phyloP scores from a whole-genome alignment of 1,140 invertebrate species.

The Gonatopus flavifemur region DNA sequence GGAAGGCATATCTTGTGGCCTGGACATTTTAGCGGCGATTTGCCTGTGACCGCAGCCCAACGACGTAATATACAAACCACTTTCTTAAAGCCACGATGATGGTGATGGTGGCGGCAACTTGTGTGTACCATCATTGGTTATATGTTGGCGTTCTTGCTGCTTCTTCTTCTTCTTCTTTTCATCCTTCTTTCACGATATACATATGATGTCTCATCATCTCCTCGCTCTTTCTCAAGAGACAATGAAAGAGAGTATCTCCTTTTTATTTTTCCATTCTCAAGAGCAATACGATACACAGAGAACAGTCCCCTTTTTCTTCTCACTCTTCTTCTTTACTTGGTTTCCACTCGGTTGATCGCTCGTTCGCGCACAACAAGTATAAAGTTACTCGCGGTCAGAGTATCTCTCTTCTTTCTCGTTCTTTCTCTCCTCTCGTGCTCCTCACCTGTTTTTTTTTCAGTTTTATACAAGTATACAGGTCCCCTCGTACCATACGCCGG shows the following conservation, averaged over 20 bases:
- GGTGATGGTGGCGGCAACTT: slow-evolving; percentile 27
- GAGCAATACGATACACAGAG: slow-evolving; percentile 34
- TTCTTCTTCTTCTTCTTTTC: background rate
- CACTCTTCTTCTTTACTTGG: slow-evolving; percentile 30
- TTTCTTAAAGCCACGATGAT: slow-evolving; percentile 42
- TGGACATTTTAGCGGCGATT: slow-evolving; percentile 51
- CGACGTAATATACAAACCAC: slow-evolving; percentile 51
- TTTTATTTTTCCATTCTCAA: slow-evolving; percentile 7
- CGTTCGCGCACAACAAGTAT: slow-evolving; percentile 44
- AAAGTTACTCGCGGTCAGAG: slow-evolving; percentile 41
- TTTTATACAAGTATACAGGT: slow-evolving; percentile 4
- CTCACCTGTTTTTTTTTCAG: slow-evolving; percentile 13
- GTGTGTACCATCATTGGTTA: slow-evolving; percentile 29
- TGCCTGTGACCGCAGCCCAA: slow-evolving; percentile 51
- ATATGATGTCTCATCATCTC: slow-evolving; percentile 6
- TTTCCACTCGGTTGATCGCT: slow-evolving; percentile 43
- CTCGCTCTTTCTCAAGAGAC: background rate
- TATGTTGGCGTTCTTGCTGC: slow-evolving; percentile 14
- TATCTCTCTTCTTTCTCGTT: slow-evolving; percentile 26
- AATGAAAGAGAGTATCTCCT: background rate
- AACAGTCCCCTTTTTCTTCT: slow-evolving; percentile 10
- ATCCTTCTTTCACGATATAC: background rate
- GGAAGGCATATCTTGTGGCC: slow-evolving; percentile 35
- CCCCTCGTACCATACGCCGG: slow-evolving; percentile 4
- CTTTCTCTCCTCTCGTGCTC: slow-evolving; percentile 19